These are phyloP conservation scores for Conger conger DNA, from an alignment of 2,113 vertebrate species.

Conservation along the genomic window DNA sequence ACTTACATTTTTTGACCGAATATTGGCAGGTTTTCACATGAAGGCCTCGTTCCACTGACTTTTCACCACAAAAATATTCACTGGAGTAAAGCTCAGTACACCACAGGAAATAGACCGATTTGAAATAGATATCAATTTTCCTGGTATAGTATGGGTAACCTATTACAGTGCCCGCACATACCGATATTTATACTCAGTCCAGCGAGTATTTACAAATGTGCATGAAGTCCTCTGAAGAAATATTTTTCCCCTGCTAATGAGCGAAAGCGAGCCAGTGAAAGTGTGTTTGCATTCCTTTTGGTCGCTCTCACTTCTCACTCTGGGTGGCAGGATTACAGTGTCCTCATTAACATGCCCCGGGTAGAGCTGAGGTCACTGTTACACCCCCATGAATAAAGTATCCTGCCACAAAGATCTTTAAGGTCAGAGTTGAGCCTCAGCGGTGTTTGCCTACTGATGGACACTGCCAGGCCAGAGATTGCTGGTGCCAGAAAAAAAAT, in stretches of 20 bases:
- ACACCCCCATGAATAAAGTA: constrained; percentile 16
- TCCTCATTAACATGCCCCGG: constrained; percentile 14
- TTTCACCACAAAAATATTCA: no score
- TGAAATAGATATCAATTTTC: neutral
- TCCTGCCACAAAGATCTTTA: constrained; percentile 5
- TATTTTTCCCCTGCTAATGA: neutral
- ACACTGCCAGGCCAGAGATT: neutral
- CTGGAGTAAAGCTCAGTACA: neutral
- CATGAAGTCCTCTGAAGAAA: neutral
- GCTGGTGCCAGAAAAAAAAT: neutral
- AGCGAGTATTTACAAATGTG: neutral
- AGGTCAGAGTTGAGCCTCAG: constrained; percentile 26
- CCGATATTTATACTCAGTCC: neutral
- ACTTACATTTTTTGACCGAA: no score
- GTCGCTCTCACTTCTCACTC: neutral
- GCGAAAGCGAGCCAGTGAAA: neutral
- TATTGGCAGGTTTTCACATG: no score
- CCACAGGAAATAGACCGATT: neutral
- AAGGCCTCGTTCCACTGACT: no score
- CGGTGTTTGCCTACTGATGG: neutral
- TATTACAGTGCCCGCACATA: neutral
- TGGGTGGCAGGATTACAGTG: constrained; percentile 8
- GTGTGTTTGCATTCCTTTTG: neutral
- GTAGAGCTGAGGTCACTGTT: neutral
- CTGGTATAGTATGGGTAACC: neutral